Percentiles rank a stretch among this genome's conserved stretches.
Conservation (phyloP, 2,113 vertebrate species). For the Chloebia gouldiae region DNA sequence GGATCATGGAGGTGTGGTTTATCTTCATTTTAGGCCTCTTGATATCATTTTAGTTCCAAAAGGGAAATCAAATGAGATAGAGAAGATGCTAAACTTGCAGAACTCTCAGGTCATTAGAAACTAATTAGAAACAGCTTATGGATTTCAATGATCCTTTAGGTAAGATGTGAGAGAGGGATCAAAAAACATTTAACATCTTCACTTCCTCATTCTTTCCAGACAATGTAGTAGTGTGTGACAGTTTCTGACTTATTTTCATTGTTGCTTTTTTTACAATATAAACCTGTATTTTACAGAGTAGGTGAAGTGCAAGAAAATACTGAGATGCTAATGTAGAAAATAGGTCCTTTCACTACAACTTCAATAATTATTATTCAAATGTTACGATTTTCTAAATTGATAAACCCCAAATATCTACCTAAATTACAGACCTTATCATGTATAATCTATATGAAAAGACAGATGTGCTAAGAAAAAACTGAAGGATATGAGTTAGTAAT, state of each 20-base stretch:
- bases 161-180: conserved; percentile 33
- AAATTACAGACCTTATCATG: not conserved
- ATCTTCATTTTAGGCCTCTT: conserved; percentile 67
- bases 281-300: not conserved
- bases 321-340: not conserved
- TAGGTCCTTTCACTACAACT: not conserved
- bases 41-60: conserved; percentile 67
- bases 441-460: not conserved
- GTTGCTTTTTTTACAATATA: not conserved
- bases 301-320: not conserved
- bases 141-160: conserved; percentile 59
- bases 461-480: not conserved
- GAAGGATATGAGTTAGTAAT: not conserved
- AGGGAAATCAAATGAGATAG: conserved; percentile 70
- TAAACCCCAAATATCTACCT: not conserved
- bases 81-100: conserved; percentile 70
- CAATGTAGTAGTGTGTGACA: not conserved
- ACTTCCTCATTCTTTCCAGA: not conserved
- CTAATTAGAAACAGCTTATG: conserved; percentile 75
- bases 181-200: conserved; percentile 55
- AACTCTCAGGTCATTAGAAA: conserved; percentile 72
- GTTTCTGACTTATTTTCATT: not conserved
- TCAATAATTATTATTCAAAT: not conserved
- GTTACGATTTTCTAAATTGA: not conserved
- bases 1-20: conserved; percentile 56